A percentile compares a stretch with the other conserved stretches of the same genome.
phyloP scores from a whole-genome alignment of 1,140 invertebrate genomes.

The Pantala flavescens region DNA sequence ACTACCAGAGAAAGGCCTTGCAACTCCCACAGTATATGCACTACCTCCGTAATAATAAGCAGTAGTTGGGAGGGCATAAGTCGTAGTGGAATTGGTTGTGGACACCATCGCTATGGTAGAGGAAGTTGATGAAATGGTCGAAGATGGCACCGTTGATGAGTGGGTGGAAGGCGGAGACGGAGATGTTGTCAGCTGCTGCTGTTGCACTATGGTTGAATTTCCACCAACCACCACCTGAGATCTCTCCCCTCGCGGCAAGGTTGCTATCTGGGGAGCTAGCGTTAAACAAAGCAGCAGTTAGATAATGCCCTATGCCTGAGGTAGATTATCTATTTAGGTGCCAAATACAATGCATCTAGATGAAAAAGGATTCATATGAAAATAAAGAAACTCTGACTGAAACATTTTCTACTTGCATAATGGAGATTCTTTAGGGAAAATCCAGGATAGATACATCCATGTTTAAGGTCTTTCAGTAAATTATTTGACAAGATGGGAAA shows the following conservation, averaged over 20 bases:
- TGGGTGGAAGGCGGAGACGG: background rate
- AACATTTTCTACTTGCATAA: too few relatives aligned
- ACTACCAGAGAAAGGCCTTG: background rate
- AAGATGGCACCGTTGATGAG: background rate
- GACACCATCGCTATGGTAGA: background rate
- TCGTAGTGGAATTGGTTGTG: background rate
- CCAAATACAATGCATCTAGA: too few relatives aligned
- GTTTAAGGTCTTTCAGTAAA: too few relatives aligned
- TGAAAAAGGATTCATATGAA: too few relatives aligned
- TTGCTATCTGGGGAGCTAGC: background rate
- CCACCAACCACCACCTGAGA: background rate
- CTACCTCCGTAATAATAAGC: background rate
- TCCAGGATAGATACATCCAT: too few relatives aligned
- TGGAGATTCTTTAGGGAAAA: too few relatives aligned
- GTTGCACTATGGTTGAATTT: background rate
- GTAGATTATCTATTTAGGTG: too few relatives aligned
- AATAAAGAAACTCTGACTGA: too few relatives aligned
- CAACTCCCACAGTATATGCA: background rate
- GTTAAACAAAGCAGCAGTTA: too few relatives aligned
- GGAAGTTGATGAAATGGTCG: background rate
- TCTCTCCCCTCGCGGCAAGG: background rate
- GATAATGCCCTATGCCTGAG: too few relatives aligned
- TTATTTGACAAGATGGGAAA: too few relatives aligned
- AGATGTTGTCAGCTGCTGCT: background rate
- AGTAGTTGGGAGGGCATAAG: background rate